Base-by-base conservation (phyloP, 35 echinoderm and acorn worm species). In the Anneissia japonica region DNA sequence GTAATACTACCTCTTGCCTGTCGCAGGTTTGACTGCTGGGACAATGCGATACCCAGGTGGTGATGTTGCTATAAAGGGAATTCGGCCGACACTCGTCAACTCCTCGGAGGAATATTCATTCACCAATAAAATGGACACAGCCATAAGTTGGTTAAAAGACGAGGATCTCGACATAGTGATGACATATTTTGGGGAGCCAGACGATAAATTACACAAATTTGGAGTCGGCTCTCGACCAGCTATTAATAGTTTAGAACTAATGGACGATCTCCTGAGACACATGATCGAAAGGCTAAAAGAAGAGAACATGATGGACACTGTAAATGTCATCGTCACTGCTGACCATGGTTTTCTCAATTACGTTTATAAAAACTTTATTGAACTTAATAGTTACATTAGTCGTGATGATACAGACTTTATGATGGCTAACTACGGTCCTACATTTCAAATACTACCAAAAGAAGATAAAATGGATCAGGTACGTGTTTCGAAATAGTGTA, bases 1-100 rank as follows among this genome's bases (percentile, higher is more conserved):
- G n/a, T n/a, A n/a, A n/a, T n/a, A n/a, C n/a, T n/a, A n/a, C n/a
- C n/a, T n/a, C n/a, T n/a, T n/a, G n/a, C n/a, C n/a, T n/a, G n/a
- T 64, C 21, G 11, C 2, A 64, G 51, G 85, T 38, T 79, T 91
- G 0, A 93, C 72, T 17, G 89, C 85, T 32, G 92, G 88, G 4
- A 89, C 85, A 29, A 90, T 93, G 81, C 90, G 91, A 77, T 98
- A 93, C 28, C 95, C 95, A 11, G 95, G 95, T 31, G 91, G 91
- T 1, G 29, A 91, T 37, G 91, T 99, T 10, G 45, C 88, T 0
- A 99, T 99, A 12, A 93, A 91, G 35, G 96, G 96, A 30, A 81
- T 31, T 37, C 82, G 46, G 84, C 95, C 0, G 74, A 91, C 19
- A 91, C 78, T 9, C 2, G 51, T 91, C 79, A 77, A 90, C 37